Evolutionary conservation across 2,888 invertebrate species (phyloP).

Genomic region (Lasioglossum zephyrum): DNA sequence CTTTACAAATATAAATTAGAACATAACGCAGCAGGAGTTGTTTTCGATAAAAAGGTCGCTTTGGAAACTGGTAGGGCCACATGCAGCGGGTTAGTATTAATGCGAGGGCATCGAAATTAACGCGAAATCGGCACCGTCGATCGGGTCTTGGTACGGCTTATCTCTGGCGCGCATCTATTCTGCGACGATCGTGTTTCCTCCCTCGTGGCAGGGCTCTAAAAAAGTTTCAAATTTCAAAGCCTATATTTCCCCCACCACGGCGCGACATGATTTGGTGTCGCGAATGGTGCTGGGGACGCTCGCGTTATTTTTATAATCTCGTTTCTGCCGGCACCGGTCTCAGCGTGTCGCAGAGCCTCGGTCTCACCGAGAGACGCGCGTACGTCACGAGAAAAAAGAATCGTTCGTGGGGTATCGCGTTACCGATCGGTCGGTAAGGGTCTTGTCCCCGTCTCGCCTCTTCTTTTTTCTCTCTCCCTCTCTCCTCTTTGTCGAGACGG

Average conservation of each 20-base stretch:
- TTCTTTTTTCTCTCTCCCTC: conserved; percentile 31
- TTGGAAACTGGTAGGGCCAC: background rate
- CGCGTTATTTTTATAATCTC: conserved; percentile 72
- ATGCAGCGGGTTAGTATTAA: conserved; percentile 1
- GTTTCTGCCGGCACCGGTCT: conserved; percentile 55
- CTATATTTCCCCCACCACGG: conserved; percentile 45
- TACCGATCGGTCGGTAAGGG: conserved; percentile 68
- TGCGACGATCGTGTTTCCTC: conserved; percentile 24
- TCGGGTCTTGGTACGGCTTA: background rate
- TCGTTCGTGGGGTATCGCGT: conserved; percentile 62
- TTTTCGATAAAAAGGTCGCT: background rate
- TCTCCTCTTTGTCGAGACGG: conserved; percentile 32
- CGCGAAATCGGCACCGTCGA: background rate
- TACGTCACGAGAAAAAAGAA: conserved; percentile 56
- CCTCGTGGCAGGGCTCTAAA: conserved; percentile 28
- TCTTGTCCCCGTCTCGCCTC: conserved; percentile 46
- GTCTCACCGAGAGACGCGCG: conserved; percentile 50
- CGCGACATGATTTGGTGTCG: conserved; percentile 63
- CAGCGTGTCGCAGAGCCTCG: conserved; percentile 59
- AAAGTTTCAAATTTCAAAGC: conserved; percentile 60
- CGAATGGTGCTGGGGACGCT: conserved; percentile 38
- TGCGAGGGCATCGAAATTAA: background rate
- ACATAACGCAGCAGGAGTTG: too few relatives aligned
- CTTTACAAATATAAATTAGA: too few relatives aligned
- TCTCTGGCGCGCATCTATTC: conserved; percentile 5